Conservation (phyloP, 1,140 invertebrate genomes). For the Bombus confusus region DNA sequence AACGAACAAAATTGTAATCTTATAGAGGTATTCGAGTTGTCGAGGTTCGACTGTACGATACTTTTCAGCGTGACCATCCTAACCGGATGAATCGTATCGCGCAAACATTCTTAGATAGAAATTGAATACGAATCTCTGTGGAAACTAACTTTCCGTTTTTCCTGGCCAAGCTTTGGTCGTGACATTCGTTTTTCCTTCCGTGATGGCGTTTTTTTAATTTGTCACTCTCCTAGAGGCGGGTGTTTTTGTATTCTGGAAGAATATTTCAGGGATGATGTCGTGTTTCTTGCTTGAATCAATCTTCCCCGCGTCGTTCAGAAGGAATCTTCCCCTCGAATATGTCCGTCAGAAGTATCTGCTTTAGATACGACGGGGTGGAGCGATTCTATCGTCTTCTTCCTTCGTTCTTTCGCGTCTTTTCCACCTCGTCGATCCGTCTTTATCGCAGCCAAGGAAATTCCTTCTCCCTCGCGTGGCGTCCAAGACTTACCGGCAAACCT, state of each 20-base stretch:
- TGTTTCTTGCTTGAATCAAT: slow-evolving; percentile 5
- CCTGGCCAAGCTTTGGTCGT: neutral
- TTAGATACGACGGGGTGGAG: neutral
- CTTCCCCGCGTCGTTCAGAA: neutral
- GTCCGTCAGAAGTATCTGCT: slow-evolving; percentile 23
- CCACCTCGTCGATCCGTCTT: slow-evolving; percentile 38
- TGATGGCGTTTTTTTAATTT: neutral
- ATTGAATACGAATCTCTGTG: neutral
- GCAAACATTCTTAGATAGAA: no score
- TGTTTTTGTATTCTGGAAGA: neutral
- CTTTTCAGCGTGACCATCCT: no score
- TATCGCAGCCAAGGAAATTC: slow-evolving; percentile 25
- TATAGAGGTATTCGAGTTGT: no score
- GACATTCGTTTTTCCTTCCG: no score
- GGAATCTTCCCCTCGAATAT: slow-evolving; percentile 8
- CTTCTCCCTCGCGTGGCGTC: neutral
- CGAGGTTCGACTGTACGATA: no score
- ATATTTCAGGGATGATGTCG: neutral
- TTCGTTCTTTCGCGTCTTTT: slow-evolving; percentile 14
- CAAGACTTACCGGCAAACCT: neutral
- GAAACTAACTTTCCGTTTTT: neutral
- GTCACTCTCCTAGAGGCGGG: neutral
- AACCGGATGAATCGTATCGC: no score
- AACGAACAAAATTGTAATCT: no score
- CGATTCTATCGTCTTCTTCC: neutral